Evolutionary conservation across 1,140 invertebrate genomes (phyloP).

Genomic region (Delia radicum): DNA sequence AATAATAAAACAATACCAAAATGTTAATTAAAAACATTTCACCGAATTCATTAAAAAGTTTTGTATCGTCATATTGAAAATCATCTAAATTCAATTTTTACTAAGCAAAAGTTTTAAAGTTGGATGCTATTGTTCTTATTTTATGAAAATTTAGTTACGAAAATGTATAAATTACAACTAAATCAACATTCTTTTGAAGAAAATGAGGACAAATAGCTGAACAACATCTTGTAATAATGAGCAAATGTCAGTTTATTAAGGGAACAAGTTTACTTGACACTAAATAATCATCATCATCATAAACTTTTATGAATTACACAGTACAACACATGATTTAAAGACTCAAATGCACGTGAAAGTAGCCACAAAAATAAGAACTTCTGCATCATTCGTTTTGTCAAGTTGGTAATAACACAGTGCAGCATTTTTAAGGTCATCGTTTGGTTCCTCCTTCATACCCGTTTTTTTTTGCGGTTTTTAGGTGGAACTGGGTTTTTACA

Average conservation of each 20-base stretch:
- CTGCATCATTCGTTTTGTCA: no score
- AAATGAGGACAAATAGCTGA: background rate
- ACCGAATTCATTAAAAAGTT: background rate
- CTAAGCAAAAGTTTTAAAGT: background rate
- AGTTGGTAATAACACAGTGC: no score
- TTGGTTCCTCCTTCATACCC: no score
- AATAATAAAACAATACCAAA: no score
- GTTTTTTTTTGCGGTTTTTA: no score
- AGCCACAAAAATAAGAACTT: no score
- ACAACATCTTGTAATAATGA: background rate
- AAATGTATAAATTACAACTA: background rate
- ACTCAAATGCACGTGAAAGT: no score
- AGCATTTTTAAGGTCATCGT: no score
- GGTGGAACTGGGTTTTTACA: no score
- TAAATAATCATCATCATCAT: constrained; percentile 7
- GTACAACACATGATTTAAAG: no score
- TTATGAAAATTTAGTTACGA: background rate
- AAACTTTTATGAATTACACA: background rate
- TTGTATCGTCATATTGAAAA: background rate
- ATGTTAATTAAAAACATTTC: no score
- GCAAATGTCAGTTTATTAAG: background rate
- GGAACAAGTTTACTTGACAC: constrained; percentile 14
- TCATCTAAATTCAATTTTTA: background rate
- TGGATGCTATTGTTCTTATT: background rate
- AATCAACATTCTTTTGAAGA: no score